These are phyloP conservation scores for Macrocentrus cingulum DNA, from an alignment of 1,140 invertebrate species.

Conservation along the genomic window DNA sequence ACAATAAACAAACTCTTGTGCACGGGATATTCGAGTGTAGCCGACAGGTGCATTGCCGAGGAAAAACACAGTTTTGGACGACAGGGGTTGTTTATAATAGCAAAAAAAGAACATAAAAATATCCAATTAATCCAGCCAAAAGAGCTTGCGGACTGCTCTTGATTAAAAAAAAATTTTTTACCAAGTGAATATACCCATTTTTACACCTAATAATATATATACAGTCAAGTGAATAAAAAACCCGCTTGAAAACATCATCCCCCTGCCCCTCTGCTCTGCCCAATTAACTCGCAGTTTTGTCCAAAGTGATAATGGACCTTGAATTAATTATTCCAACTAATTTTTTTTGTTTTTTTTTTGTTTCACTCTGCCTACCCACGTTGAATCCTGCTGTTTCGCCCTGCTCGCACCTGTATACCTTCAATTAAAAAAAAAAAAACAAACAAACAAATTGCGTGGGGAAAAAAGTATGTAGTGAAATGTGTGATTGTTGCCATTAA, in stretches of 20 bases:
- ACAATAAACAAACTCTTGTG: constrained; percentile 9
- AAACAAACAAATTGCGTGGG: neutral
- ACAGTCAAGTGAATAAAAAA: constrained; percentile 8
- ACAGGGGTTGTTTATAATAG: constrained; percentile 7
- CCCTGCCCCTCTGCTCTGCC: constrained; percentile 23
- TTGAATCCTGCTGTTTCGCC: constrained; percentile 51
- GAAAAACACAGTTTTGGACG: constrained; percentile 34
- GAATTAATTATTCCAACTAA: constrained; percentile 54
- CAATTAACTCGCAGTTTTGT: constrained; percentile 26
- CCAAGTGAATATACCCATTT: neutral
- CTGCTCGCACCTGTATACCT: constrained; percentile 43
- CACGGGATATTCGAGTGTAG: no score
- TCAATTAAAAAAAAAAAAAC: constrained; percentile 24
- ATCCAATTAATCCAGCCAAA: constrained; percentile 5
- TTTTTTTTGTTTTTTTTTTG: constrained; percentile 53
- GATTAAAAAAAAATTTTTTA: constrained; percentile 10
- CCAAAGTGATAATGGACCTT: constrained; percentile 5
- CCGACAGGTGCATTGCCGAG: constrained; percentile 46
- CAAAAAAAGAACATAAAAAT: neutral
- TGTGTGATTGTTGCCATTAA: constrained; percentile 99
- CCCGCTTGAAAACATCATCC: constrained; percentile 2
- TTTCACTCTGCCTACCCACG: constrained; percentile 48
- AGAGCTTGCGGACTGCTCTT: constrained; percentile 24
- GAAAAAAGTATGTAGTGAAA: constrained; percentile 91
- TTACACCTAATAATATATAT: constrained; percentile 9